Evolutionary conservation across 1,140 invertebrate genomes (phyloP).

Genomic region (Choristoneura fumiferana): DNA sequence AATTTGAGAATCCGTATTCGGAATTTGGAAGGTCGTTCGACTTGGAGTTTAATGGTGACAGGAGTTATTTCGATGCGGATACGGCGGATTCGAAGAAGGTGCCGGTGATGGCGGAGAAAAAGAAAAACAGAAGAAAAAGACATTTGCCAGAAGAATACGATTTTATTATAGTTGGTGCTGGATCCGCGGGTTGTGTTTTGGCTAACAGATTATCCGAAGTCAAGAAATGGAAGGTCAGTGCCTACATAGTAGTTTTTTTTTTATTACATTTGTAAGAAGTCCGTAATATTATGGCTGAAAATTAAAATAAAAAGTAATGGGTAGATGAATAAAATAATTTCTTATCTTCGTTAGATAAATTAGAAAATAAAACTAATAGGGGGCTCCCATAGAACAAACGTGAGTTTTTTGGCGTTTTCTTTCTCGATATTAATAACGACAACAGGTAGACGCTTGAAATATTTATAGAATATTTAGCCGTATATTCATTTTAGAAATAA

Average conservation of each 20-base stretch:
- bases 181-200: constrained; percentile 64
- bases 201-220: constrained; percentile 67
- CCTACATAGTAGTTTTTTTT: background rate
- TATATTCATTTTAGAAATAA: too few species aligned
- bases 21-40: constrained; percentile 23
- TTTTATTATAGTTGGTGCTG: constrained; percentile 66
- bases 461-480: too few species aligned
- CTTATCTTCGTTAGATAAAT: too few species aligned
- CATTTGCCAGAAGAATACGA: constrained; percentile 47
- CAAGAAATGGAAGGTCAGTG: constrained; percentile 65
- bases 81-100: constrained; percentile 41
- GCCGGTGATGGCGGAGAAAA: constrained; percentile 26
- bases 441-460: too few species aligned
- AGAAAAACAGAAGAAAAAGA: constrained; percentile 31
- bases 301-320: too few species aligned
- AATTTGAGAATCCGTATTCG: constrained; percentile 17
- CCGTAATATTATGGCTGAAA: too few species aligned
- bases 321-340: too few species aligned
- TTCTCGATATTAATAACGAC: too few species aligned
- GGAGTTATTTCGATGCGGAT: constrained; percentile 34
- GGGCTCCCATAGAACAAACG: too few species aligned
- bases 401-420: too few species aligned
- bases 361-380: too few species aligned
- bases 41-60: constrained; percentile 33
- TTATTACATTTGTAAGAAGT: background rate